Evolutionary conservation across 2,113 vertebrate species (phyloP).

Genomic region (Lagenorhynchus albirostris): DNA sequence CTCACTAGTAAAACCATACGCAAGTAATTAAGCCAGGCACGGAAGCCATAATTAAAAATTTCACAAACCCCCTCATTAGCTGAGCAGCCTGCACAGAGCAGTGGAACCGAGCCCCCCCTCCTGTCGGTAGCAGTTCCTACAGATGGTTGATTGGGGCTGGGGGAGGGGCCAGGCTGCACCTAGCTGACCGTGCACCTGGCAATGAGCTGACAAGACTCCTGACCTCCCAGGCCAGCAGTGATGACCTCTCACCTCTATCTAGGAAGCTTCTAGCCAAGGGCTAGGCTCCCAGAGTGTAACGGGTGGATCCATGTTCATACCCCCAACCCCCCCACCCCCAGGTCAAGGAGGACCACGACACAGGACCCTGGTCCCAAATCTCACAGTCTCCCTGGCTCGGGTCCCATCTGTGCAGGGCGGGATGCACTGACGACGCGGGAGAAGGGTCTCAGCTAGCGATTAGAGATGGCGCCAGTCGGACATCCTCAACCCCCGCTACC

Average conservation of each 20-base stretch:
- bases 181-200: background rate
- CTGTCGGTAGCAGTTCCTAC: slow-evolving; percentile 47
- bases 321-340: background rate
- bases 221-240: background rate
- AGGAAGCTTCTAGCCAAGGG: background rate
- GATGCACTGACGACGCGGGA: background rate
- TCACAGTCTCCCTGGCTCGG: background rate
- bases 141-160: slow-evolving; percentile 76
- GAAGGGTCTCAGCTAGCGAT: background rate
- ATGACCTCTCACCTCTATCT: background rate
- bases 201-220: background rate
- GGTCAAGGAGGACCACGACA: background rate
- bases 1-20: slow-evolving; percentile 81
- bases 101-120: slow-evolving; percentile 52
- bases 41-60: slow-evolving; percentile 78
- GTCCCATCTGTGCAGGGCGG: background rate
- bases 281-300: background rate
- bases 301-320: background rate
- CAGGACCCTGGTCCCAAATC: background rate
- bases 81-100: slow-evolving; percentile 74
- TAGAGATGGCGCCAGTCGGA: background rate
- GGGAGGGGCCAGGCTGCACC: background rate
- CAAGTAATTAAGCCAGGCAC: slow-evolving; percentile 83
- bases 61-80: slow-evolving; percentile 83
- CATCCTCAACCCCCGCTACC: background rate